Evolutionary conservation across 2,888 invertebrate genomes (phyloP).

Genomic region (Malthinus seriepunctatus): DNA sequence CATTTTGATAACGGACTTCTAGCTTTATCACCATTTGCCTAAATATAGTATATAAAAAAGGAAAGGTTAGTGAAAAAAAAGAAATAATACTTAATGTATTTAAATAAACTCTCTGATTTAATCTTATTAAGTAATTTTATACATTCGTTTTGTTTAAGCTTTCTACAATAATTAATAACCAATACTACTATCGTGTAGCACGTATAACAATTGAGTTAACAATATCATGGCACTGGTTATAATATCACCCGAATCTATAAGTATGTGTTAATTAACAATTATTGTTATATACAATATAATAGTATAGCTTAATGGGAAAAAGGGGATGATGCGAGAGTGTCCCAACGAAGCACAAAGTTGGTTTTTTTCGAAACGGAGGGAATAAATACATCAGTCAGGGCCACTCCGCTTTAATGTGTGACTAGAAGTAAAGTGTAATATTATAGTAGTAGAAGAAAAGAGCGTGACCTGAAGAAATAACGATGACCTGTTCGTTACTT

Average conservation of each 20-base stretch:
- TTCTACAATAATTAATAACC: constrained; percentile 51
- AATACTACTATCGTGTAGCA: constrained; percentile 53
- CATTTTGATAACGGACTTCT: too few relatives aligned
- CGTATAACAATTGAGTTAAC: constrained; percentile 57
- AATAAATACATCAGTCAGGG: constrained; percentile 52
- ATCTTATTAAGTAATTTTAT: constrained; percentile 52
- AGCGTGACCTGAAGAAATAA: constrained; percentile 46
- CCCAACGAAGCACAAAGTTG: constrained; percentile 46
- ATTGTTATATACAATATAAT: constrained; percentile 41
- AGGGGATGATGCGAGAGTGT: constrained; percentile 43
- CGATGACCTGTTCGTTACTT: constrained; percentile 43
- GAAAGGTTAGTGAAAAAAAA: constrained; percentile 35
- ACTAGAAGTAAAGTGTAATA: constrained; percentile 47
- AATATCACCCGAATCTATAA: constrained; percentile 59
- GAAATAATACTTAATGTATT: constrained; percentile 36
- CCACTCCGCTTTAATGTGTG: constrained; percentile 49
- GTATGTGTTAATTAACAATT: constrained; percentile 54
- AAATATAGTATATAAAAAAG: background rate
- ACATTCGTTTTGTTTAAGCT: constrained; percentile 52
- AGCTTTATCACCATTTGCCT: too few relatives aligned
- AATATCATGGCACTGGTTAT: constrained; percentile 58
- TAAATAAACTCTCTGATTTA: constrained; percentile 58
- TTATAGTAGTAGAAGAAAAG: constrained; percentile 41
- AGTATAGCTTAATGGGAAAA: constrained; percentile 27
- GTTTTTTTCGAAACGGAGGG: constrained; percentile 47